Conservation (phyloP, 2,888 invertebrate species). For the Troglohyphantes excavatus region DNA sequence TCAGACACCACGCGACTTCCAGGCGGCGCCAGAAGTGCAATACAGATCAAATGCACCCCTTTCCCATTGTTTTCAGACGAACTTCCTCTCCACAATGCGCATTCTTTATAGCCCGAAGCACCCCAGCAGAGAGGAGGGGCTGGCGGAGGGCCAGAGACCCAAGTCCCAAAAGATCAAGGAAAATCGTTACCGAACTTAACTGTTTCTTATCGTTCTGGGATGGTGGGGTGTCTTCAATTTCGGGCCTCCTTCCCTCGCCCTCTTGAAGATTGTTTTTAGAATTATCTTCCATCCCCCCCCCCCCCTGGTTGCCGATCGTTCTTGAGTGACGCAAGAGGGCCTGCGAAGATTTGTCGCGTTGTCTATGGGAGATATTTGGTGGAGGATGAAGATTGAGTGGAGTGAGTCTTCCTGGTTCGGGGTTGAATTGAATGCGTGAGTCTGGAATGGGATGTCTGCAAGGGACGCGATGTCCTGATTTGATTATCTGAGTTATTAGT, state of each 20-base stretch:
- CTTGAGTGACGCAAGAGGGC: background rate
- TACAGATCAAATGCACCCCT: slow-evolving; percentile 44
- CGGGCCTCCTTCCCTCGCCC: background rate
- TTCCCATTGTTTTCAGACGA: slow-evolving; percentile 36
- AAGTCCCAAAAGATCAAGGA: background rate
- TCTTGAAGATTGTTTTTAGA: slow-evolving; percentile 28
- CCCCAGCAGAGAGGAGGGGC: slow-evolving; percentile 42
- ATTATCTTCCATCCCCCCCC: background rate
- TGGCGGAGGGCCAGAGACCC: slow-evolving; percentile 35
- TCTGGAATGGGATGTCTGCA: too few species aligned
- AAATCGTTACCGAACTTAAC: slow-evolving; percentile 49
- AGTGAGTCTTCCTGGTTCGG: too few species aligned
- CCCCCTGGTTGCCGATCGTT: background rate
- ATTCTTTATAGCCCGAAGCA: slow-evolving; percentile 33
- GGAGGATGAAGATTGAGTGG: too few species aligned
- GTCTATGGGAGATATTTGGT: too few species aligned
- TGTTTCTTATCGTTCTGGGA: slow-evolving; percentile 13
- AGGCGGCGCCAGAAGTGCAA: slow-evolving; percentile 52
- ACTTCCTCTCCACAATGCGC: slow-evolving; percentile 34
- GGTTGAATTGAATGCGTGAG: too few species aligned
- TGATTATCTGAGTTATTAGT: too few species aligned
- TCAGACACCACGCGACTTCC: slow-evolving; percentile 32
- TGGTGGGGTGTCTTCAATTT: background rate
- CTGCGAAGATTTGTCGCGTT: background rate
- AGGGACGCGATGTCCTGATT: too few species aligned